Evolutionary conservation across 2,888 invertebrate genomes (phyloP).

Genomic region (Salticus scenicus): DNA sequence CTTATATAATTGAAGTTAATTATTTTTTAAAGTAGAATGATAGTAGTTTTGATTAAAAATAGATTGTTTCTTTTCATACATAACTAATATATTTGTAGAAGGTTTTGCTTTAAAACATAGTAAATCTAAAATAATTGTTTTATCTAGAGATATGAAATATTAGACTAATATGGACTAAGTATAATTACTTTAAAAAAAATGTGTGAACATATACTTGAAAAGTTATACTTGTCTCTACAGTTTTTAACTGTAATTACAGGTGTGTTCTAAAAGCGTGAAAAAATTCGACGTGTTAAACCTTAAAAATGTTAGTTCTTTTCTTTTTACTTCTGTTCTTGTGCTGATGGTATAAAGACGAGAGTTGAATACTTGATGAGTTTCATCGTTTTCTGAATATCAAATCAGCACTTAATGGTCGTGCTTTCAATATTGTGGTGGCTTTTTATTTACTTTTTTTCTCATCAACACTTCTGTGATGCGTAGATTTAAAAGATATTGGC

Average conservation of each 20-base stretch:
- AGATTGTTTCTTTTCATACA: too few species aligned
- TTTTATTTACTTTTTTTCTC: conserved; percentile 28
- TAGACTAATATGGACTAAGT: too few species aligned
- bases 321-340: conserved; percentile 17
- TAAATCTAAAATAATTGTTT: too few species aligned
- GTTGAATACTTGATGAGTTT: conserved; percentile 43
- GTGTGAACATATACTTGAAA: too few species aligned
- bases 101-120: too few species aligned
- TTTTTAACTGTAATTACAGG: conserved; percentile 42
- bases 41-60: too few species aligned
- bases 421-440: conserved; percentile 32
- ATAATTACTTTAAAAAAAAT: too few species aligned
- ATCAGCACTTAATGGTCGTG: conserved; percentile 46
- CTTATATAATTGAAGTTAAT: too few species aligned
- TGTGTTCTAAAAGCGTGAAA: conserved; percentile 47
- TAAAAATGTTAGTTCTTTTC: background rate
- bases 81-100: too few species aligned
- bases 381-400: conserved; percentile 48
- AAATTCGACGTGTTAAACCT: conserved; percentile 3
- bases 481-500: conserved; percentile 34
- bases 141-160: too few species aligned
- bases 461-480: conserved; percentile 17
- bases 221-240: too few species aligned
- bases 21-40: too few species aligned
- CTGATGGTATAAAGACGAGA: conserved; percentile 40